phyloP scores from a whole-genome alignment of 2,888 invertebrate genomes.

The Nesidiocoris tenuis region DNA sequence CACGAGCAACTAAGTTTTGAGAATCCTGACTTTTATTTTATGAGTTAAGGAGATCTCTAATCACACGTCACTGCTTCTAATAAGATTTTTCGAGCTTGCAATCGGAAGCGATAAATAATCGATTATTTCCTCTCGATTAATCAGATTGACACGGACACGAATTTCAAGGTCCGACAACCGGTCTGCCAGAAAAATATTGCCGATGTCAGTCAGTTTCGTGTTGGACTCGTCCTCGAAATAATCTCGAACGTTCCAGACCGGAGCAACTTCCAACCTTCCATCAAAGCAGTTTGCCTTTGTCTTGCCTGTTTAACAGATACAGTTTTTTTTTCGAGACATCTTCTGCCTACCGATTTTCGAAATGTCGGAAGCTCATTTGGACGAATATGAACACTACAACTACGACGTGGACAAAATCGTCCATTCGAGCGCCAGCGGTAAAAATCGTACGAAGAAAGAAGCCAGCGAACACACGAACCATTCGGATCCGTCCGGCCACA shows the following conservation, averaged over 20 bases:
- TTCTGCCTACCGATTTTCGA: neutral
- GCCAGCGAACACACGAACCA: slow-evolving; percentile 86
- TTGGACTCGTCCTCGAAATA: neutral
- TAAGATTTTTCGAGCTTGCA: no score
- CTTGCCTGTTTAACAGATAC: neutral
- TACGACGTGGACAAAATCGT: slow-evolving; percentile 90
- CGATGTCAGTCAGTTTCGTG: neutral
- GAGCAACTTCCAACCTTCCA: neutral
- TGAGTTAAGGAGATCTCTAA: no score
- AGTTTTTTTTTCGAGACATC: neutral
- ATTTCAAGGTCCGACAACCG: no score
- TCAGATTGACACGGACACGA: no score
- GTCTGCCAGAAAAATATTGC: neutral
- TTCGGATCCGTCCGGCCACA: slow-evolving; percentile 88
- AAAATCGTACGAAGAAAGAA: slow-evolving; percentile 87
- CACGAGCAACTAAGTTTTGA: no score
- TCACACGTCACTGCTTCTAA: no score
- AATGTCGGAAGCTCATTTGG: slow-evolving; percentile 82
- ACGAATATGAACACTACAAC: slow-evolving; percentile 93
- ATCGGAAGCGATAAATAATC: no score
- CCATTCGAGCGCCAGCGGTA: slow-evolving; percentile 82
- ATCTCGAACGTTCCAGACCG: neutral
- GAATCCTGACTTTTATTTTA: no score
- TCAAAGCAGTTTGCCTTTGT: neutral
- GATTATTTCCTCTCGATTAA: no score